phyloP scores from a whole-genome alignment of 2,113 vertebrate species.

The Balaenoptera acutorostrata region DNA sequence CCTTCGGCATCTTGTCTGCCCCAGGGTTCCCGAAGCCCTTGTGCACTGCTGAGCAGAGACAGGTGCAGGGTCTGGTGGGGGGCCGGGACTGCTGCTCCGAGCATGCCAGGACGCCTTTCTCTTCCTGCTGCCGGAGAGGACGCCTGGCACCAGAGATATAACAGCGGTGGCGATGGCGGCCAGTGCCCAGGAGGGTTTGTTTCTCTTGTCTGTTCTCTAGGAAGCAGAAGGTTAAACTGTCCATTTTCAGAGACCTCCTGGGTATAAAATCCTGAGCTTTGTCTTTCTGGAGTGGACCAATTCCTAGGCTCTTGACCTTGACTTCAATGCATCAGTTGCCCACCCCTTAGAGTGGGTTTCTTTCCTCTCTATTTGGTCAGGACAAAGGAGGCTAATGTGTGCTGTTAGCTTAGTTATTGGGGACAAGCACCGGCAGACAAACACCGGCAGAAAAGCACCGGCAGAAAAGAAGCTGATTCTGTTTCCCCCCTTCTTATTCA shows the following conservation, averaged over 20 bases:
- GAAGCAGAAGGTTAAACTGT: conserved; percentile 25
- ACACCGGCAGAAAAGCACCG: neutral
- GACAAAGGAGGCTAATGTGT: neutral
- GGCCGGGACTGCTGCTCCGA: conserved; percentile 21
- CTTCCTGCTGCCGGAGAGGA: conserved; percentile 54
- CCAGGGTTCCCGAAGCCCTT: conserved; percentile 50
- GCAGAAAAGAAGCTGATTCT: neutral
- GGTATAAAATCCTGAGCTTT: neutral
- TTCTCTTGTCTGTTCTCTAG: neutral
- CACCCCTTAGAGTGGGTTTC: neutral
- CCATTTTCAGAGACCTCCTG: conserved; percentile 1
- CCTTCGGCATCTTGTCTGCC: neutral
- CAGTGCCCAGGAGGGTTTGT: neutral
- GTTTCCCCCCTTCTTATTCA: neutral
- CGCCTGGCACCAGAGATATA: neutral
- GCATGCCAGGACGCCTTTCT: conserved; percentile 45
- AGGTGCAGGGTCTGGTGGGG: conserved; percentile 59
- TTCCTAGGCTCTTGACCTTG: neutral
- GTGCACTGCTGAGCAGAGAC: conserved; percentile 61
- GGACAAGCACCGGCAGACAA: neutral
- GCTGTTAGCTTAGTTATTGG: neutral
- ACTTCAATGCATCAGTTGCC: neutral
- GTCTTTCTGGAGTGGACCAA: neutral
- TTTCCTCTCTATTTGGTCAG: neutral
- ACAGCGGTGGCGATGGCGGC: neutral